These are phyloP conservation scores for Parazoanthus swiftii DNA, from an alignment of 92 coral and sea anemone species.

Conservation along the genomic window DNA sequence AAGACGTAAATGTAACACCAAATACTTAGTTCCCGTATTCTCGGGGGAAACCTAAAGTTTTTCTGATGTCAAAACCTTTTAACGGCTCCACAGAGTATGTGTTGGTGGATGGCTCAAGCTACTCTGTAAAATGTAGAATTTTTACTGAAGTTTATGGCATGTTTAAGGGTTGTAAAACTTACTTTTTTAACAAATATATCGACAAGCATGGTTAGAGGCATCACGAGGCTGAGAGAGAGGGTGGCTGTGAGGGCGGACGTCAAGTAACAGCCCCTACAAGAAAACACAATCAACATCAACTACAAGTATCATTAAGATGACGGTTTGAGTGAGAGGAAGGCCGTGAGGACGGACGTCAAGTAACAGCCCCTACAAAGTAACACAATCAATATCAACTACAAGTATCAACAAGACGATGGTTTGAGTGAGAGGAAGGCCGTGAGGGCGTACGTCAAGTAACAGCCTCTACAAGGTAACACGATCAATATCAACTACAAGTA, in stretches of 20 bases:
- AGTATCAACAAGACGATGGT: too few relatives aligned
- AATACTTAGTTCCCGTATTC: too few relatives aligned
- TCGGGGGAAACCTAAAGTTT: too few relatives aligned
- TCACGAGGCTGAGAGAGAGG: constrained; percentile 83
- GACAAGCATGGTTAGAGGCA: constrained; percentile 91
- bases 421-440: constrained; percentile 83
- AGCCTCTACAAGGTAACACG: constrained; percentile 68
- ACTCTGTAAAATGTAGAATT: too few relatives aligned
- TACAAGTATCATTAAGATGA: too few relatives aligned
- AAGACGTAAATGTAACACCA: too few relatives aligned
- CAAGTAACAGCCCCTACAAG: constrained; percentile 91
- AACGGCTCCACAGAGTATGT: too few relatives aligned
- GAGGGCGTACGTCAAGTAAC: constrained; percentile 82
- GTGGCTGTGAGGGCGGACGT: constrained; percentile 98
- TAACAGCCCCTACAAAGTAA: constrained; percentile 84
- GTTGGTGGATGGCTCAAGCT: too few relatives aligned
- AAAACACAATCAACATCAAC: neutral
- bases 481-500: neutral
- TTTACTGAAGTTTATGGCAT: neutral
- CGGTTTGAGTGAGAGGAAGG: constrained; percentile 69
- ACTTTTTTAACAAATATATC: constrained; percentile 88
- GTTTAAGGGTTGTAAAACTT: constrained; percentile 27
- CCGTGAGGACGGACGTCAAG: constrained; percentile 87
- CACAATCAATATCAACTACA: neutral
- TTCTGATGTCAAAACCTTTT: too few relatives aligned